Conservation (phyloP, 2,113 vertebrate species). For the Gnathonemus echidnorhynchus region DNA sequence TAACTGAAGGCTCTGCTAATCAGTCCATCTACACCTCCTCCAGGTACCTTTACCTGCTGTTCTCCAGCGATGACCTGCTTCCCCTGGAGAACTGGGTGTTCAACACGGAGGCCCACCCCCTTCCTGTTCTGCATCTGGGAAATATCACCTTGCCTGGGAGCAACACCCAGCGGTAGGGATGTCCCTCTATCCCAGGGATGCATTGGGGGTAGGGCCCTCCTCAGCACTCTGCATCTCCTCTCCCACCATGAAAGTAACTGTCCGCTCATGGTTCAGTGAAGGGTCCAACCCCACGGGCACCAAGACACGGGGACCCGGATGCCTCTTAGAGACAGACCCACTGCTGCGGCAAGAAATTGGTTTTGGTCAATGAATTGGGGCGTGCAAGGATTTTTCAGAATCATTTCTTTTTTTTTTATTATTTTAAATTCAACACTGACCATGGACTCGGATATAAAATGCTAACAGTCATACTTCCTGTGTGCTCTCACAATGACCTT, state of each 20-base stretch:
- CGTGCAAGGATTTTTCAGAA: neutral
- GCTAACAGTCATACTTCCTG: constrained; percentile 26
- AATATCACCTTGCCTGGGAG: constrained; percentile 19
- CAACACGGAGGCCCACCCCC: constrained; percentile 20
- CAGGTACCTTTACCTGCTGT: constrained; percentile 23
- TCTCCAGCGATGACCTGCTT: constrained; percentile 20
- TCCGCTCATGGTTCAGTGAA: neutral
- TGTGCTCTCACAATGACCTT: constrained; percentile 37
- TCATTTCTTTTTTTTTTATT: neutral
- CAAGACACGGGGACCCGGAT: neutral
- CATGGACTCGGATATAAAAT: neutral
- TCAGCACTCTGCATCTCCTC: neutral
- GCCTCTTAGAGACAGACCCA: neutral
- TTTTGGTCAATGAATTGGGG: neutral
- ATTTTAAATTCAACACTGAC: neutral
- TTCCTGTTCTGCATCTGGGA: constrained; percentile 16
- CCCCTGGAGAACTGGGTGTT: constrained; percentile 22
- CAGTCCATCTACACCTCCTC: neutral
- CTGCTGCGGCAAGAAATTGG: neutral
- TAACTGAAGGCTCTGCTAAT: neutral
- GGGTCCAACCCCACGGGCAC: neutral
- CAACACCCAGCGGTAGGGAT: neutral
- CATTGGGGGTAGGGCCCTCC: neutral
- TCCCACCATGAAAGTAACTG: neutral
- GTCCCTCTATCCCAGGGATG: neutral